Percentiles rank a stretch among this genome's conserved stretches.
Conservation (phyloP, 1,140 invertebrate genomes). For the Drosophila neocordata region DNA sequence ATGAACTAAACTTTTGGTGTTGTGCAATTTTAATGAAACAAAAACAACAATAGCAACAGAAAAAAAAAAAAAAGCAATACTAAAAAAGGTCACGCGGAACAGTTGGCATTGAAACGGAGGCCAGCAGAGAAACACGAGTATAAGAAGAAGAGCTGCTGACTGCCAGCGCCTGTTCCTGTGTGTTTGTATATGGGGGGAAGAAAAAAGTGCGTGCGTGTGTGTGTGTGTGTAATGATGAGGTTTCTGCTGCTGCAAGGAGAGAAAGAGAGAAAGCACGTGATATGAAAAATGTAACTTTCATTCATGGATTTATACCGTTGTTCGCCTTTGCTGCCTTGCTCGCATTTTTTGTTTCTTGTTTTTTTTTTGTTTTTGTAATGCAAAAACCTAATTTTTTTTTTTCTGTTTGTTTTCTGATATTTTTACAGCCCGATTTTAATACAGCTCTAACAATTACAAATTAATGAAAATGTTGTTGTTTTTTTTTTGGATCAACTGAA, state of each 20-base stretch:
- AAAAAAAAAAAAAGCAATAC: background rate
- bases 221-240: background rate
- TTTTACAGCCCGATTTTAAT: background rate
- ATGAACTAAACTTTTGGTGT: background rate
- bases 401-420: background rate
- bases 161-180: background rate
- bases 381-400: background rate
- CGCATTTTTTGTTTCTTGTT: background rate
- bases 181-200: background rate
- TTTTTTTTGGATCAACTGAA: conserved; percentile 9
- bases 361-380: background rate
- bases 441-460: background rate
- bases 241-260: background rate
- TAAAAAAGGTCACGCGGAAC: conserved; percentile 16
- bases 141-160: conserved; percentile 2
- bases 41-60: conserved; percentile 2
- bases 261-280: background rate
- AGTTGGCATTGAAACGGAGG: conserved; percentile 28
- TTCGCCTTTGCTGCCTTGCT: background rate
- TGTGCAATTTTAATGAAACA: conserved; percentile 9
- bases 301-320: background rate
- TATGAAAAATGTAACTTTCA: conserved; percentile 5
- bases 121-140: background rate
- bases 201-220: background rate
- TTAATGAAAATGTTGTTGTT: background rate